Base-by-base conservation (phyloP, 2,113 vertebrate genomes). In the Lamprologus tigripictilis region DNA sequence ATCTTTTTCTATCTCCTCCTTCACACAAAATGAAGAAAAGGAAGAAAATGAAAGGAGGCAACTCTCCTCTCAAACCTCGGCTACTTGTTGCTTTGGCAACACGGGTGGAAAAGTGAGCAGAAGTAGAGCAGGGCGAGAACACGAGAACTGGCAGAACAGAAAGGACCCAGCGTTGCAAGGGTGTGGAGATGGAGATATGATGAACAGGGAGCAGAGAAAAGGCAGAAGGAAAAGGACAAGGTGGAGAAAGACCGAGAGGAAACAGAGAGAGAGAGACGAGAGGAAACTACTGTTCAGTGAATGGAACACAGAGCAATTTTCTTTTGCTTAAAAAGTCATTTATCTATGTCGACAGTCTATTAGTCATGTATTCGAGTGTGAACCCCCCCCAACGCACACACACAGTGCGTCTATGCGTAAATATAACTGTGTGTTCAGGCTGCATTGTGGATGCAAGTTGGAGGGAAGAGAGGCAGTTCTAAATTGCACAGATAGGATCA, bases 261-360 rank as follows among this genome's bases (percentile, higher is more conserved):
- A 78, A 90, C 63, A 13, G 3, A 83, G 90, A 90, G 68, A 66
- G 61, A 66, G 33, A 85, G 90, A 89, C 53, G 83, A 91, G 84
- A 90, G 92, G 94, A 94, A 96, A 94, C 94, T 88, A 90, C 90
- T 91, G 93, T 92, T 94, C 89, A 94, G 87, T 88, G 92, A 92
- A 94, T 94, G 91, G 91, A 95, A 95, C 92, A 90, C 89, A 58
- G 92, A 92, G 94, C 95, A 95, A 96, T 96, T 95, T 96, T 96
- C 92, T 94, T 92, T 96, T 93, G 92, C 94, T 96, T 96, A 96
- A 96, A 96, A 95, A 94, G 95, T 93, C 47, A 95, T 96, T 95
- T 96, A 96, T 96, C 96, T 94, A 91, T 92, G 94, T 94, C 93
- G 93, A 96, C 96, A 96, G 94, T 93, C 95, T 95, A 96, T 96